A percentile compares a stretch with the other conserved stretches of the same genome.
Evolutionary conservation across 2,113 vertebrate species (phyloP).

Genomic region (Shinisaurus crocodilurus): DNA sequence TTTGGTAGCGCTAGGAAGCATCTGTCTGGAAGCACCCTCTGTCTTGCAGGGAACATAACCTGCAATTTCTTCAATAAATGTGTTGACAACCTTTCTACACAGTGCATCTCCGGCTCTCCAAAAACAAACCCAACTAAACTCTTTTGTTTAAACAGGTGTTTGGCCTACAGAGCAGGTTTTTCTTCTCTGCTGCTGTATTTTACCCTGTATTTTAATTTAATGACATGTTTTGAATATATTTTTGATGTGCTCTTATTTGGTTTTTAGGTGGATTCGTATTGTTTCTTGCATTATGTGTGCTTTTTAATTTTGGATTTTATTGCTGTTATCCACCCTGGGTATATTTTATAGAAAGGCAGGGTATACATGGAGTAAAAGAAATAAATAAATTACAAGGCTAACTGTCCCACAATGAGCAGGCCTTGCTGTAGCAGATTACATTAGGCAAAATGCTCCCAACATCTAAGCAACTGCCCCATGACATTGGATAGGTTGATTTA

Average conservation of each 20-base stretch:
- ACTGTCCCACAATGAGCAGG: neutral
- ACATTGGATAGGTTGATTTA: constrained; percentile 75
- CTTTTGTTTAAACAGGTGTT: neutral
- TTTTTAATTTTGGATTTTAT: neutral
- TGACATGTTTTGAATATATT: neutral
- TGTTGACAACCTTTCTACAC: neutral
- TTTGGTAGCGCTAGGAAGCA: too few relatives aligned
- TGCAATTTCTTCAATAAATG: neutral
- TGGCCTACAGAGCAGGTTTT: neutral
- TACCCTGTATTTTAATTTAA: neutral
- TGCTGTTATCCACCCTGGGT: neutral
- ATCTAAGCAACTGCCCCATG: constrained; percentile 65
- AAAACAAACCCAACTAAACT: neutral
- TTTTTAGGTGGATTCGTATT: neutral
- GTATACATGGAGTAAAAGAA: neutral
- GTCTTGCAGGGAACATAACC: neutral
- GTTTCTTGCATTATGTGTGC: neutral
- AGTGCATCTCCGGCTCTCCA: neutral
- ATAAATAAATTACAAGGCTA: neutral
- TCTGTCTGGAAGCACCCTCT: neutral
- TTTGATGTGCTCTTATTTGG: neutral
- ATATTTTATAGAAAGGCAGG: neutral
- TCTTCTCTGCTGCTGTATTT: neutral
- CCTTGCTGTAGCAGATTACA: constrained; percentile 53
- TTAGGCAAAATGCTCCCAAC: constrained; percentile 58